Base-by-base conservation (phyloP, 1,140 invertebrate species). In the Neodiprion fabricii region DNA sequence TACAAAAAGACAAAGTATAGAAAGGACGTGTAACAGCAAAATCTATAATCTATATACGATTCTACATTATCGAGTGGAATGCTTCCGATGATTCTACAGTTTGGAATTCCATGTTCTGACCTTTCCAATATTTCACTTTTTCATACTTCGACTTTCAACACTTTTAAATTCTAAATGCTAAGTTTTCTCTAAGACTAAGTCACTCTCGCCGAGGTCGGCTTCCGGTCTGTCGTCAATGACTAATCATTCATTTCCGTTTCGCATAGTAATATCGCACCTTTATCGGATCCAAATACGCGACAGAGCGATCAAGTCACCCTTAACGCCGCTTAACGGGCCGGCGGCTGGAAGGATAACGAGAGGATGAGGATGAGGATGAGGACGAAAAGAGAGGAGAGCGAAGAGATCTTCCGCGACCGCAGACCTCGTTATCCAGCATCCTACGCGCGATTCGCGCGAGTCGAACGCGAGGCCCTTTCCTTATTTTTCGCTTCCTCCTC, bases 371-470 rank as follows among this genome's bases (percentile, higher is more conserved):
- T 40, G 28, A 40, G 28, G 28, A 40, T 40, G 28, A 40, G 28
- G 28, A 40, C 5, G 28, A 40, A 5, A 40, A 5, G 5, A 40
- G 53, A 61, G 9, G 53, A 14, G 53, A 61, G 4, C 8, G 3
- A 14, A 40, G 28, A 40, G 28, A 76, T 79, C 81, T 79, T 71
- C 71, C 73, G 77, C 50, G 70, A 70, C 48, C 67, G 53, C 71
- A 74, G 79, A 81, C 82, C 83, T 84, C 83, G 82, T 84, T 84
- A 84, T 78, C 77, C 82, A 70, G 70, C 82, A 70, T 68, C 81
- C 83, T 82, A 81, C 82, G 79, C 82, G 79, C 81, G 81, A 66
- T 81, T 82, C 82, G 78, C 80, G 77, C 82, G 80, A 82, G 80
- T 78, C 5, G 28, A 40, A 40, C 28, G 28, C 28, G 28, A 40